Base-by-base conservation (phyloP, 2,888 invertebrate genomes). In the Eupsilia transversa region DNA sequence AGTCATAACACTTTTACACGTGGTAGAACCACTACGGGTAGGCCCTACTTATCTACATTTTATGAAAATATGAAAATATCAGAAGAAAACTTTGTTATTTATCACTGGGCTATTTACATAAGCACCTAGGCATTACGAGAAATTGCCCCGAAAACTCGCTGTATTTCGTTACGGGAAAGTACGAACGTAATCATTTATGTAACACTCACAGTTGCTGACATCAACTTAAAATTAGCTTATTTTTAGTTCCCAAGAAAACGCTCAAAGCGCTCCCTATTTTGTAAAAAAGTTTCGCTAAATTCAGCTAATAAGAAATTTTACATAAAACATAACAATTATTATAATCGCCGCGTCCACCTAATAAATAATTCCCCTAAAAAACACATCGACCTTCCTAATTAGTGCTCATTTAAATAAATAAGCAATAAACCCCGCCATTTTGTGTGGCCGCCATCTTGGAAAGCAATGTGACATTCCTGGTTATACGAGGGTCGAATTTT, bases 331-430 rank as follows among this genome's bases (percentile, higher is more conserved):
- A 77, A 74, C 43, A 71, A 63, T 70, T 63, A 65, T 68, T 71
- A 77, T 61, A 76, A 81, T 79, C 12, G 33, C 61, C 63, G 20
- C 81, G 81, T 83, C 74, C 74, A 81, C 56, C 38, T 76, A 80
- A 89, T 86, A 84, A 87, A 87, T 84, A 80, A 82, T 83, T 84
- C 77, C 66, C 72, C 60, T 71, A 77, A 84, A 83, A 87, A 87
- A 89, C 84, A 88, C 88, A 89, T 87, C 83, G 83, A 70, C 80
- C 86, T 66, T 83, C 86, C 87, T 92, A 92, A 92, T 92, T 92
- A 90, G 85, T 76, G 46, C 77, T 84, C 88, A 92, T 92, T 92
- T 91, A 90, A 92, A 92, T 91, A 92, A 91, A 92, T 89, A 92
- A 88, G 88, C 90, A 89, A 89, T 91, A 88, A 90, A 85, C 82